Base-by-base conservation (phyloP, 2,113 vertebrate genomes). In the Callipepla squamata region DNA sequence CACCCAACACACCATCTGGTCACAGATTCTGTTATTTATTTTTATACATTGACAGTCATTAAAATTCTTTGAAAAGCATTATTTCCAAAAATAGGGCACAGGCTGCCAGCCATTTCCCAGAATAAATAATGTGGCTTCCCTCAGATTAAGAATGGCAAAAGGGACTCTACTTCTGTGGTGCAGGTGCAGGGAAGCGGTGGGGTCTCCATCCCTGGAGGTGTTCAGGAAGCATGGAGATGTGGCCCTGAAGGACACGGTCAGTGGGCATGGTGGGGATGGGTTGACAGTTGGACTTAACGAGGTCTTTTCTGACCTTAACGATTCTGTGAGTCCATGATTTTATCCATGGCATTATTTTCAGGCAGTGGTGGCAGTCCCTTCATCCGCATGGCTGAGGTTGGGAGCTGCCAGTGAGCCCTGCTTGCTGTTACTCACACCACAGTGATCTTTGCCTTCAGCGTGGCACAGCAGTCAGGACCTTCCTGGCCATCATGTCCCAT, bases 1-100 rank as follows among this genome's bases (percentile, higher is more conserved):
- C 78, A 97, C 80, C 88, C 95, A 94, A 93, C 78, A 86, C 92
- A 79, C 96, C 95, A 96, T 97, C 96, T 98, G 97, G 92, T 87
- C 85, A 94, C 78, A 92, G 90, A 95, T 94, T 95, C 87, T 97
- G 90, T 95, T 96, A 89, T 96, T 97, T 95, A 93, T 95, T 97
- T 97, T 97, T 96, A 86, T 94, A 87, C 73, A 86, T 78, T 85
- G 90, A 86, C 94, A 91, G 47, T 96, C 87, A 95, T 96, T 97
- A 96, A 97, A 97, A 91, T 87, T 88, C 36, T 36, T 51, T 74
- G 76, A 87, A 95, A 92, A 87, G 76, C 75, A 86, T 94, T 62
- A 86, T 85, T 97, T 94, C 65, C 48, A 91, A 92, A 97, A 97
- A 90, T 86, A 85, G 84, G 89, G 40, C 62, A 74, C 51, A 81